Evolutionary conservation across 2,113 vertebrate genomes (phyloP).

Genomic region (Sylvietta virens): DNA sequence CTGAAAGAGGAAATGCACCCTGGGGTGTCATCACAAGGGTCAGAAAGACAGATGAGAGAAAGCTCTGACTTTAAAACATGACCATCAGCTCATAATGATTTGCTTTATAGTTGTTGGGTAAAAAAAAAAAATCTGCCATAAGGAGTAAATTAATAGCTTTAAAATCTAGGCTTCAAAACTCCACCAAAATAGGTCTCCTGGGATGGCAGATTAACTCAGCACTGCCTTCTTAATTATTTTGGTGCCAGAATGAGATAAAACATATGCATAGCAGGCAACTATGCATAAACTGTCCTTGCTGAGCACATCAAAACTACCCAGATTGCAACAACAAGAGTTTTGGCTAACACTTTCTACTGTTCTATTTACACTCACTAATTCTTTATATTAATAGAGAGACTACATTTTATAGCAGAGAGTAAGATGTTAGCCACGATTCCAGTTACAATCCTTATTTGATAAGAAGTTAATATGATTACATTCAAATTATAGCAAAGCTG

Average conservation of each 20-base stretch:
- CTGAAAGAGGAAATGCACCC: not conserved
- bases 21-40: not conserved
- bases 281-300: not conserved
- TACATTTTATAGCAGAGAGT: not conserved
- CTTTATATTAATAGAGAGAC: not conserved
- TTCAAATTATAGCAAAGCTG: not conserved
- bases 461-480: not conserved
- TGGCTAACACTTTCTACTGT: not conserved
- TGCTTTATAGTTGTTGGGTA: not conserved
- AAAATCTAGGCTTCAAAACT: not conserved
- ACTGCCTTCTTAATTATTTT: not conserved
- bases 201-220: not conserved
- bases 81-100: not conserved
- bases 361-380: not conserved
- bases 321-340: not conserved
- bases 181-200: not conserved
- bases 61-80: not conserved
- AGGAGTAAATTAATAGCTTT: not conserved
- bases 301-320: not conserved
- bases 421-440: not conserved
- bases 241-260: not conserved
- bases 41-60: not conserved
- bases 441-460: not conserved
- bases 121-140: not conserved
- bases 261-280: not conserved